Conservation (phyloP, 2,113 vertebrate species). For the Ceuthmochares aereus region DNA sequence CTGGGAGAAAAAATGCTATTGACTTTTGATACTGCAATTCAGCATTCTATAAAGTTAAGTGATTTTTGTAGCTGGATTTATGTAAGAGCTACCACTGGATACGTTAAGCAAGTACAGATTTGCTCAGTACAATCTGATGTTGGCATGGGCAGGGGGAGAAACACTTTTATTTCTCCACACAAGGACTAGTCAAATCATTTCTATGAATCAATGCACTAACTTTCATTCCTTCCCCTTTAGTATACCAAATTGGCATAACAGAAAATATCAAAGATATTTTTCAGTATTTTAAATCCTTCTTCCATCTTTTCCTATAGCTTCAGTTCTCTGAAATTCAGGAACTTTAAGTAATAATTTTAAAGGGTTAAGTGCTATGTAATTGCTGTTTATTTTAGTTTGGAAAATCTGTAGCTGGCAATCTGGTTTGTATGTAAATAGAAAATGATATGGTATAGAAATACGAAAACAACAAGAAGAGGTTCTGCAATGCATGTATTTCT, state of each 20-base stretch:
- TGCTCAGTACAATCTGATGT: slow-evolving; percentile 10
- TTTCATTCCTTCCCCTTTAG: neutral
- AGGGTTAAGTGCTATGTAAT: neutral
- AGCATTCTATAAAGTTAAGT: slow-evolving; percentile 57
- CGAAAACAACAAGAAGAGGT: neutral
- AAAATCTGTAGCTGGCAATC: neutral
- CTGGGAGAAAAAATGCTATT: slow-evolving; percentile 49
- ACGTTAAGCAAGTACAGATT: slow-evolving; percentile 7
- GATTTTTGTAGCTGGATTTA: slow-evolving; percentile 52
- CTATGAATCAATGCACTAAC: neutral
- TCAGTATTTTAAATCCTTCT: neutral
- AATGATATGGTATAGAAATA: neutral
- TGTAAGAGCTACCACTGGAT: slow-evolving; percentile 6
- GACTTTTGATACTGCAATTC: slow-evolving; percentile 63
- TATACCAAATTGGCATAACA: neutral
- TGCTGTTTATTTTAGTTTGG: neutral
- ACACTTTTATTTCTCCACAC: neutral
- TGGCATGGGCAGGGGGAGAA: neutral
- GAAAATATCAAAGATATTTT: neutral
- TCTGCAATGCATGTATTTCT: neutral
- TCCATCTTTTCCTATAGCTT: neutral
- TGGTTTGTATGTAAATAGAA: neutral
- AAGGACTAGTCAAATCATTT: neutral
- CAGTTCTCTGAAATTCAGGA: neutral
- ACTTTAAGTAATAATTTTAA: neutral